phyloP scores from a whole-genome alignment of 2,888 invertebrate species.

The Drosophila fungiperda region DNA sequence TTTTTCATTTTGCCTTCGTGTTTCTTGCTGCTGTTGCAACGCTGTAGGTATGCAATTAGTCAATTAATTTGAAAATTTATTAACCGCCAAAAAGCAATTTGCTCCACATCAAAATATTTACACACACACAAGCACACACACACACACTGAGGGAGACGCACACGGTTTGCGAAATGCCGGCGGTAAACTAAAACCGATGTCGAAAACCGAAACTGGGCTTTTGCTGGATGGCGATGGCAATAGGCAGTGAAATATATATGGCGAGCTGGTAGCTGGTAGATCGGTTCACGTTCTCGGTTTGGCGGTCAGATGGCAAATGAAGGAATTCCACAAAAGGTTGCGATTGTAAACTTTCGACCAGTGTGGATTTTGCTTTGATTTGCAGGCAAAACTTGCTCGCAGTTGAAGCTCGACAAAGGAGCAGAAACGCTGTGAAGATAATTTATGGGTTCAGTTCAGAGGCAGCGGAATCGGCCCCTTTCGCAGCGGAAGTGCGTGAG shows the following conservation, averaged over 20 bases:
- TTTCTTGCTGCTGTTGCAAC: constrained; percentile 14
- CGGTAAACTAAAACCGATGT: constrained; percentile 73
- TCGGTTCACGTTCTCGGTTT: constrained; percentile 48
- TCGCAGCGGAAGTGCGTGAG: constrained; percentile 73
- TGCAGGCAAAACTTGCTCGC: constrained; percentile 27
- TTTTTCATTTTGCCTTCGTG: constrained; percentile 1
- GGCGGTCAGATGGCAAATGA: constrained; percentile 58
- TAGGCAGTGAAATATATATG: constrained; percentile 13
- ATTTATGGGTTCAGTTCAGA: constrained; percentile 61
- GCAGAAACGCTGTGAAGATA: constrained; percentile 63
- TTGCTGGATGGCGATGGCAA: constrained; percentile 39
- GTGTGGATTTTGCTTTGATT: constrained; percentile 36
- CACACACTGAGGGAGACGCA: constrained; percentile 7
- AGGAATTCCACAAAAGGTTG: constrained; percentile 49
- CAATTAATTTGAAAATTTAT: constrained; percentile 83
- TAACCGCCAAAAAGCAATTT: constrained; percentile 81
- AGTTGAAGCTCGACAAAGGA: constrained; percentile 23
- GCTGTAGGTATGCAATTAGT: constrained; percentile 82
- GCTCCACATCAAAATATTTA: constrained; percentile 66
- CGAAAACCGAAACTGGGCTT: constrained; percentile 22
- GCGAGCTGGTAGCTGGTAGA: constrained; percentile 16
- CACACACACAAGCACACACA: constrained; percentile 44
- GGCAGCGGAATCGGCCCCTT: constrained; percentile 41
- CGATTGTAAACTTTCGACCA: constrained; percentile 41
- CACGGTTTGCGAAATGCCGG: constrained; percentile 73